These are phyloP conservation scores for Tromatobia lineatoria DNA, from an alignment of 2,888 invertebrate species.

Conservation along the genomic window DNA sequence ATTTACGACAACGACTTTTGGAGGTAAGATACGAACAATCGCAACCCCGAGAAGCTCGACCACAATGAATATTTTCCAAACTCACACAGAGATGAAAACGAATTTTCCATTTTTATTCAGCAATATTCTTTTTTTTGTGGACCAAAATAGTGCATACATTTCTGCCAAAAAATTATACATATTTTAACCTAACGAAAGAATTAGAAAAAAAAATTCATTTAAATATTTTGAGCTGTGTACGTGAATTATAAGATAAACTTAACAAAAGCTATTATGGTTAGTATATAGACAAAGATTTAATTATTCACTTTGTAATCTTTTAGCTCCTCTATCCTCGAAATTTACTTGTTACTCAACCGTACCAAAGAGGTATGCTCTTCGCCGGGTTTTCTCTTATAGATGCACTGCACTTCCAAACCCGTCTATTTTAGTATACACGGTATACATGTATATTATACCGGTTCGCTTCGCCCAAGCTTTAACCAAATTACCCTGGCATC, in stretches of 20 bases:
- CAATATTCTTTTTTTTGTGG: too few relatives aligned
- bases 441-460: conserved; percentile 5
- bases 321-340: conserved; percentile 21
- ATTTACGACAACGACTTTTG: conserved; percentile 81
- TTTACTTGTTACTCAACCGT: conserved; percentile 32
- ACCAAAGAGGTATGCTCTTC: conserved; percentile 6
- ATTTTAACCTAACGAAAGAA: too few relatives aligned
- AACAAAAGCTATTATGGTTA: not conserved
- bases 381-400: conserved; percentile 17
- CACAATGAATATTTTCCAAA: conserved; percentile 53
- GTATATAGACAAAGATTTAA: not conserved
- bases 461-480: conserved; percentile 31
- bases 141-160: too few relatives aligned
- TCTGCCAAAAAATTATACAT: too few relatives aligned
- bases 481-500: conserved; percentile 52
- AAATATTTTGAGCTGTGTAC: too few relatives aligned
- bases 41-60: conserved; percentile 43
- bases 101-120: too few relatives aligned
- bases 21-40: conserved; percentile 75
- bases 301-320: conserved; percentile 31
- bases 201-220: too few relatives aligned
- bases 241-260: not conserved
- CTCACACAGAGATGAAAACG: not conserved
- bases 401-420: conserved; percentile 31
- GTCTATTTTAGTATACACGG: conserved; percentile 6